Evolutionary conservation across 2,113 vertebrate species (phyloP).

Genomic region (Leptodactylus fuscus): DNA sequence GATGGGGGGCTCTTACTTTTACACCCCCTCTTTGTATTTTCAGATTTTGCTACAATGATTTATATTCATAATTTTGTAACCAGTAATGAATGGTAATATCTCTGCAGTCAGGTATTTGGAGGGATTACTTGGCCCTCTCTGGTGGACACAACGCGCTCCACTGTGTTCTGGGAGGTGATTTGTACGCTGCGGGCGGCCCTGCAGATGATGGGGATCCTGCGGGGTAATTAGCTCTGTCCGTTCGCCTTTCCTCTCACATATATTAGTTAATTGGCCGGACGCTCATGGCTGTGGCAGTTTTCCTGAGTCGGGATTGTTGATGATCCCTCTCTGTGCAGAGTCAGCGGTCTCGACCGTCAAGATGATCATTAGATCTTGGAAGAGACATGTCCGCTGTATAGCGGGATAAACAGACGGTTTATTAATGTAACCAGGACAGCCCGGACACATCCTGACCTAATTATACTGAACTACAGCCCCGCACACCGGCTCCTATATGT

Average conservation of each 20-base stretch:
- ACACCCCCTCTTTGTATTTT: too few species aligned
- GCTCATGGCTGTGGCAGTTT: slow-evolving; percentile 22
- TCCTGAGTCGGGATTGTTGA: slow-evolving; percentile 32
- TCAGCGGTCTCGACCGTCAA: slow-evolving; percentile 34
- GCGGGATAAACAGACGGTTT: not conserved
- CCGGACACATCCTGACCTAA: not conserved
- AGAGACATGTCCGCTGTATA: slow-evolving; percentile 29
- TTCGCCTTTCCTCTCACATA: not conserved
- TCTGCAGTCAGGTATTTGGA: too few species aligned
- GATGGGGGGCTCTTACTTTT: too few species aligned
- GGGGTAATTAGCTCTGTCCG: slow-evolving; percentile 40
- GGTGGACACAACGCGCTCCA: too few species aligned
- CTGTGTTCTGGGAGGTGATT: too few species aligned
- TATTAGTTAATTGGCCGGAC: slow-evolving; percentile 44
- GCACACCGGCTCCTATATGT: too few species aligned
- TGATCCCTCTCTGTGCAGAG: slow-evolving; percentile 29
- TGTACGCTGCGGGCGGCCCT: too few species aligned
- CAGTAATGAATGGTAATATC: too few species aligned
- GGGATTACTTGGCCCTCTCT: too few species aligned
- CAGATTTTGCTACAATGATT: too few species aligned
- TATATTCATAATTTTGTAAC: too few species aligned
- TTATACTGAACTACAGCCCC: not conserved
- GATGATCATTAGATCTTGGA: slow-evolving; percentile 7
- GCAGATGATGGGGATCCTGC: slow-evolving; percentile 23
- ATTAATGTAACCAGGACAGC: slow-evolving; percentile 25